Evolutionary conservation across 2,113 vertebrate species (phyloP).

Genomic region (Lophotis ruficrista): DNA sequence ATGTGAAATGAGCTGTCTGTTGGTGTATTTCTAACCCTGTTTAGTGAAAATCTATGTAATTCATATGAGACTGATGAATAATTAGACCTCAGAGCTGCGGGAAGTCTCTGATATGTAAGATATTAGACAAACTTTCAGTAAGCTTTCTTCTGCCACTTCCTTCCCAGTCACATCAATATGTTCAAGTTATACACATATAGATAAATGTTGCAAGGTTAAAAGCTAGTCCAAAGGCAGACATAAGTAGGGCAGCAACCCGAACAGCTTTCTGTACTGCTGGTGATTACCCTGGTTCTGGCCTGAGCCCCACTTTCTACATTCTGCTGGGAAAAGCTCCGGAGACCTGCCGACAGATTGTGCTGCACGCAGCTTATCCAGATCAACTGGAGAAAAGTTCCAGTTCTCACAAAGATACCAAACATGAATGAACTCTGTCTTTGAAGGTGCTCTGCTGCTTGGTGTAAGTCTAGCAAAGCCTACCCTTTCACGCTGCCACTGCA

Average conservation of each 20-base stretch:
- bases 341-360: background rate
- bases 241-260: background rate
- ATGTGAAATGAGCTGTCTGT: slow-evolving; percentile 23
- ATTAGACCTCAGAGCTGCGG: background rate
- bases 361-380: background rate
- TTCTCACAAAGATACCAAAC: background rate
- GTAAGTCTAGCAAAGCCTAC: background rate
- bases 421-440: background rate
- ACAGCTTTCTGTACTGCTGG: background rate
- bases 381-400: background rate
- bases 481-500: background rate
- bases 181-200: rapidly evolving
- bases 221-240: background rate
- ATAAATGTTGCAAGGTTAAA: background rate
- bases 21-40: background rate
- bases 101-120: background rate
- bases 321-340: background rate
- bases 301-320: background rate
- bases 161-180: background rate
- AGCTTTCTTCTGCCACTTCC: background rate
- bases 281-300: background rate
- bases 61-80: background rate
- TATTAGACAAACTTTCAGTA: background rate
- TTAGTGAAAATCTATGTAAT: background rate
- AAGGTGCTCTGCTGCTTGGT: background rate